A percentile compares a stretch with the other conserved stretches of the same genome.
These are phyloP conservation scores for Drosophila nigrodunni DNA, from an alignment of 1,140 invertebrate species.

Conservation along the genomic window DNA sequence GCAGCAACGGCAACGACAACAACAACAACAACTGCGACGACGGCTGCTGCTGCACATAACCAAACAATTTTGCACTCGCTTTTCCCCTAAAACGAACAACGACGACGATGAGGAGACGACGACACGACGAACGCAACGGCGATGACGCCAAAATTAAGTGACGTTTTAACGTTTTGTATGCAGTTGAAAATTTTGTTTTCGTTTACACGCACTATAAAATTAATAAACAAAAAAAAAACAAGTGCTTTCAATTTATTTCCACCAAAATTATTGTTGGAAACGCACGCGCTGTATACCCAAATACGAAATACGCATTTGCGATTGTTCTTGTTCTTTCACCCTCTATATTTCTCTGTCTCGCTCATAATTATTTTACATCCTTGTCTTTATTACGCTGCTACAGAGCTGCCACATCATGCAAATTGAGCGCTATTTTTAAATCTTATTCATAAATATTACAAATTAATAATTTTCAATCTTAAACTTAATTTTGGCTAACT, in stretches of 20 bases:
- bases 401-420: conserved; percentile 17
- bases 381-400: not conserved
- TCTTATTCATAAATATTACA: not conserved
- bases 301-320: conserved; percentile 55
- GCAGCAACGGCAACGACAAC: conserved; percentile 11
- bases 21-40: conserved; percentile 22
- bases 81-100: conserved; percentile 6
- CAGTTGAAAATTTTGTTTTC: conserved; percentile 4
- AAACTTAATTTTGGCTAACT: not conserved
- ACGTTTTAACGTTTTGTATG: conserved; percentile 8
- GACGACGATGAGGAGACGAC: conserved; percentile 14
- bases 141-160: not conserved
- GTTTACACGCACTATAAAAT: conserved; percentile 13
- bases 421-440: conserved; percentile 19
- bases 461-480: not conserved
- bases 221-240: conserved; percentile 28
- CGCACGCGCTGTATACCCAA: conserved; percentile 26
- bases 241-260: conserved; percentile 14
- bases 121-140: not conserved
- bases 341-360: not conserved
- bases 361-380: not conserved
- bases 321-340: conserved; percentile 4
- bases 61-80: conserved; percentile 67
- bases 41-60: conserved; percentile 63
- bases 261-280: conserved; percentile 24